These are phyloP conservation scores for Scaptomyza pallida DNA, from an alignment of 1,140 invertebrate species.

Conservation along the genomic window DNA sequence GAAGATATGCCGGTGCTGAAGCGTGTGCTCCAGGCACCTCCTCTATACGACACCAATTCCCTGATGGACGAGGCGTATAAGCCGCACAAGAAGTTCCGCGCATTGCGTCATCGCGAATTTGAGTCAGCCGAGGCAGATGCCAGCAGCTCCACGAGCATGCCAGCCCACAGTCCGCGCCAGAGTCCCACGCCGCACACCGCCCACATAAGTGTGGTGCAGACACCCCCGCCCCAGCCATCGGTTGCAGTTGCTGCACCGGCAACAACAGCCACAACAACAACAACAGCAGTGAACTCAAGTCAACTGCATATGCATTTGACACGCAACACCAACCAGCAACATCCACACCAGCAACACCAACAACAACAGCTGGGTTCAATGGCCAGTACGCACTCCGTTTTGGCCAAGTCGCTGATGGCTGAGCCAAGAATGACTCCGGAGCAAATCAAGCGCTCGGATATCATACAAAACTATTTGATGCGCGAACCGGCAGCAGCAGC, in stretches of 20 bases:
- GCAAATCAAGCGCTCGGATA: slow-evolving; percentile 94
- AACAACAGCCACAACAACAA: slow-evolving; percentile 7
- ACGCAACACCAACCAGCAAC: slow-evolving; percentile 54
- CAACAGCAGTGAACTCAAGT: slow-evolving; percentile 71
- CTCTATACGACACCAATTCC: slow-evolving; percentile 93
- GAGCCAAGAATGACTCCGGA: slow-evolving; percentile 94
- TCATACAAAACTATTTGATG: slow-evolving; percentile 95
- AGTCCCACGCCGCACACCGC: slow-evolving; percentile 60
- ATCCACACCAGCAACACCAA: slow-evolving; percentile 31
- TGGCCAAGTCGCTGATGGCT: slow-evolving; percentile 94
- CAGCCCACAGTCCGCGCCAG: slow-evolving; percentile 63
- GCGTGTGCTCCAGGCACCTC: slow-evolving; percentile 94
- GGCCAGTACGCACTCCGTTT: slow-evolving; percentile 93
- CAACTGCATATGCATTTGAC: slow-evolving; percentile 85
- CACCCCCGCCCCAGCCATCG: slow-evolving; percentile 26
- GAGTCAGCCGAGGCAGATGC: slow-evolving; percentile 88
- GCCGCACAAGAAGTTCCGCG: slow-evolving; percentile 97
- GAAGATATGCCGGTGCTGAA: slow-evolving; percentile 97
- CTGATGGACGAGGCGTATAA: slow-evolving; percentile 97
- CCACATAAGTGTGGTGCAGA: slow-evolving; percentile 84
- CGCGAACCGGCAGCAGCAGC: slow-evolving; percentile 86
- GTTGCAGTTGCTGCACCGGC: slow-evolving; percentile 18
- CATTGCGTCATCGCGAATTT: slow-evolving; percentile 90
- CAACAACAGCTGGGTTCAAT: slow-evolving; percentile 84
- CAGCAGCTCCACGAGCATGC: slow-evolving; percentile 67